Evolutionary conservation across 2,888 invertebrate genomes (phyloP), one percentile per base, ranked within the genome.

Genomic region (Erannis defoliaria): DNA sequence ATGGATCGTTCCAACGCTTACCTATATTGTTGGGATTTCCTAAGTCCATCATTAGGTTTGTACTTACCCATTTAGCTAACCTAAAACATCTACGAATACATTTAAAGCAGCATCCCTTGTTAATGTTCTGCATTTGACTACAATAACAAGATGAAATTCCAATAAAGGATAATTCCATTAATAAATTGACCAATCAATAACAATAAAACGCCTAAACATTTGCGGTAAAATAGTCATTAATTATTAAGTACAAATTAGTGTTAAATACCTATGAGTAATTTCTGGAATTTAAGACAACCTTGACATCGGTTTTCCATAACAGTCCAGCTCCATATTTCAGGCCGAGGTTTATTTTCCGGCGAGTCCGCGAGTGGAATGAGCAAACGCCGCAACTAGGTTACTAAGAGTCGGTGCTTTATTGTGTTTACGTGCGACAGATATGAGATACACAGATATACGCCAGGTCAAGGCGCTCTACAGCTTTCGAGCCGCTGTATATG

Each of bases 401-500:
- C 80, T 80, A 79, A 74, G 87, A 75, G 81, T 84, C 81, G 75
- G 84, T 88, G 86, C 83, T 91, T 92, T 90, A 92, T 93, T 92
- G 87, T 90, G 78, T 89, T 87, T 90, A 91, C 92, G 92, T 92
- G 92, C 86, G 81, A 83, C 84, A 86, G 89, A 90, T 90, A 89
- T 88, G 86, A 89, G 89, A 89, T 88, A 89, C 81, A 85, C 82
- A 82, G 80, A 83, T 83, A 85, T 75, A 78, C 80, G 78, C 66
- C 85, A 77, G 90, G 92, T 92, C 92, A 92, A 93, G 92, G 92
- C 86, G 85, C 74, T 83, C 82, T 80, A 83, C 89, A 88, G 90
- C 91, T 92, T 92, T 92, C 91, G 84, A 89, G 80, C 72, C 78
- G 66, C 87, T 85, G 79, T 89, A 90, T 87, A 91, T 82, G 89